Percentiles rank a stretch among this genome's conserved stretches.
These are phyloP conservation scores for Alaudala cheleensis DNA, from an alignment of 2,113 vertebrate genomes.

Conservation along the genomic window DNA sequence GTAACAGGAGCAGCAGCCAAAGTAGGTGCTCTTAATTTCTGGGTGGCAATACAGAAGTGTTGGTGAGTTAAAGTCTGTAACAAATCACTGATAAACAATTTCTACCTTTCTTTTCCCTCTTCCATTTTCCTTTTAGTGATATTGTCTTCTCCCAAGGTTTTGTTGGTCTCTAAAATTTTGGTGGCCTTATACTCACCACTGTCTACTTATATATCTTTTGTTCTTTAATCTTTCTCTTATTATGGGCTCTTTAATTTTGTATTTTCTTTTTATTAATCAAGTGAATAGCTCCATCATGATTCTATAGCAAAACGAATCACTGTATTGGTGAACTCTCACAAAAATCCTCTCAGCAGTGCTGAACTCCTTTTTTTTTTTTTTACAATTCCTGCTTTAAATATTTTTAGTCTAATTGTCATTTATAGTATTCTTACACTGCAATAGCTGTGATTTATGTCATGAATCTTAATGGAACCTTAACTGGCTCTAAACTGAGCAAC, in stretches of 20 bases:
- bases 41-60: not conserved
- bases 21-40: not conserved
- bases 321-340: not conserved
- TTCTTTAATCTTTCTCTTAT: not conserved
- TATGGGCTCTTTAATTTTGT: not conserved
- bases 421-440: not conserved
- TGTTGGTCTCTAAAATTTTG: not conserved
- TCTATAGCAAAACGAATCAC: not conserved
- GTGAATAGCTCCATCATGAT: not conserved
- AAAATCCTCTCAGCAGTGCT: not conserved
- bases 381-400: not conserved
- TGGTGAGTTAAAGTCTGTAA: not conserved
- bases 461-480: not conserved
- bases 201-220: not conserved
- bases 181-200: not conserved
- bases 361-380: not conserved
- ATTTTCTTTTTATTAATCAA: not conserved
- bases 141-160: not conserved
- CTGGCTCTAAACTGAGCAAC: not conserved
- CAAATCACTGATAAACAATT: not conserved
- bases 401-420: not conserved
- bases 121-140: not conserved
- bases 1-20: not conserved
- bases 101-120: not conserved
- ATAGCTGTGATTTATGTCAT: not conserved